Percentiles rank a stretch among this genome's conserved stretches.
These are phyloP conservation scores for Spodoptera littoralis DNA, from an alignment of 2,888 invertebrate species.

Conservation along the genomic window DNA sequence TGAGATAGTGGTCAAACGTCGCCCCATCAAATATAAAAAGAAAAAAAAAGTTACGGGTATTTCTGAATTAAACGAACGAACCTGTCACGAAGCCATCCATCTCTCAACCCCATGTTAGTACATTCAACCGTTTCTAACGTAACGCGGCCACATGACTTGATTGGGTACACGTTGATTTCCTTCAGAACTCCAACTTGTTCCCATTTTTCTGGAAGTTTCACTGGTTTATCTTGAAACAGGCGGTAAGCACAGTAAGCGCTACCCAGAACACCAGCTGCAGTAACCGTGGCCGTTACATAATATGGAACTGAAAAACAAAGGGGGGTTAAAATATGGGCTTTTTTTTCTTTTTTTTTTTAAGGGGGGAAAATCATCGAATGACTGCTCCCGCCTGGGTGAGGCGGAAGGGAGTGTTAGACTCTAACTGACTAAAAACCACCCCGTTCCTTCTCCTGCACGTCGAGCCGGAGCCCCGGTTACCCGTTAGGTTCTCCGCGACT, in stretches of 20 bases:
- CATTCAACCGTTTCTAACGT: slow-evolving; percentile 85
- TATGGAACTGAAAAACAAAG: slow-evolving; percentile 61
- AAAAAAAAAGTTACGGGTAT: no score
- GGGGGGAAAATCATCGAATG: no score
- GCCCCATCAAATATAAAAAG: no score
- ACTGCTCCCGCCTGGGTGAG: no score
- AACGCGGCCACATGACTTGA: slow-evolving; percentile 89
- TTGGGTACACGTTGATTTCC: slow-evolving; percentile 87
- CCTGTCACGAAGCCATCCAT: slow-evolving; percentile 89
- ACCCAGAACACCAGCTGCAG: slow-evolving; percentile 72
- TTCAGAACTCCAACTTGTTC: slow-evolving; percentile 88
- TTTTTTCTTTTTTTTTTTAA: no score
- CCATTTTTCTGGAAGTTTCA: slow-evolving; percentile 85
- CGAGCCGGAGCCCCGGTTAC: no score
- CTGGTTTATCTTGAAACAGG: slow-evolving; percentile 62
- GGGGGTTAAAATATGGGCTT: neutral
- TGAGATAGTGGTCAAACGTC: no score
- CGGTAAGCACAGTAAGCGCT: slow-evolving; percentile 74
- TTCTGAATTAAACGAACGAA: slow-evolving; percentile 56
- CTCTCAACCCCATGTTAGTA: slow-evolving; percentile 85
- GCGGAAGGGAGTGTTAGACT: no score
- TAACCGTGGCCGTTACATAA: slow-evolving; percentile 67
- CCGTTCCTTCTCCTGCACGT: no score
- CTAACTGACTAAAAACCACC: no score
- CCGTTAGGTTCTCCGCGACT: no score